Evolutionary conservation across 92 coral and sea anemone species (phyloP).

Genomic region (Umimayanthus kanabou): DNA sequence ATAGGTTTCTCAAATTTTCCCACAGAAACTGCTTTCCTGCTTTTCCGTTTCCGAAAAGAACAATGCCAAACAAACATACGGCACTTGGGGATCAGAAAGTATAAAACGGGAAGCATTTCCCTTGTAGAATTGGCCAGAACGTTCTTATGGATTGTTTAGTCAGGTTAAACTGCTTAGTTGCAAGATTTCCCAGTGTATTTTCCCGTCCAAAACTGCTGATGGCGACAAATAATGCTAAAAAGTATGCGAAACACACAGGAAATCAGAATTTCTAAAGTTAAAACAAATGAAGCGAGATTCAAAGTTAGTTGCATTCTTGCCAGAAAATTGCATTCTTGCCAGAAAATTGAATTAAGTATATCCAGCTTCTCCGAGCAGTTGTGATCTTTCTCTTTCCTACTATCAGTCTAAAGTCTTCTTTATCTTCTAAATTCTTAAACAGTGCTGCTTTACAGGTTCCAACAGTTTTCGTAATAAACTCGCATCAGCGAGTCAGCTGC

Average conservation of each 20-base stretch:
- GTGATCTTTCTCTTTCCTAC: neutral
- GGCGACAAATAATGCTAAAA: neutral
- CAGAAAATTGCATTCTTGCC: no score
- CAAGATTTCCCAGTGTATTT: neutral
- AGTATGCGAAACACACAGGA: neutral
- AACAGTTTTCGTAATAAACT: neutral
- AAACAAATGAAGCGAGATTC: neutral
- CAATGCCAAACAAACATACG: neutral
- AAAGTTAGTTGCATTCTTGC: no score
- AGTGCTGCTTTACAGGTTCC: neutral
- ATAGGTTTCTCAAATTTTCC: constrained; percentile 7
- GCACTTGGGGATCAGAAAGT: neutral
- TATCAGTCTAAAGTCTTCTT: no score
- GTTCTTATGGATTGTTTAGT: neutral
- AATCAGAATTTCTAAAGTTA: neutral
- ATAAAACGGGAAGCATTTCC: constrained; percentile 16
- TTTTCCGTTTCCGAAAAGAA: constrained; percentile 32
- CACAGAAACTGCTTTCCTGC: constrained; percentile 11
- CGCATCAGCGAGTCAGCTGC: neutral
- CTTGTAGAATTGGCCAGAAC: neutral
- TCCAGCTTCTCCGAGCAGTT: no score
- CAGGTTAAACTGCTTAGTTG: neutral
- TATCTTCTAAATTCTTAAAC: neutral
- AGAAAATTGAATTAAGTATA: no score
- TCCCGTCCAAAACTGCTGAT: neutral